A percentile compares a stretch with the other conserved stretches of the same genome.
These are phyloP conservation scores for Aphaenogaster rudis DNA, from an alignment of 1,140 invertebrate genomes.

Conservation along the genomic window DNA sequence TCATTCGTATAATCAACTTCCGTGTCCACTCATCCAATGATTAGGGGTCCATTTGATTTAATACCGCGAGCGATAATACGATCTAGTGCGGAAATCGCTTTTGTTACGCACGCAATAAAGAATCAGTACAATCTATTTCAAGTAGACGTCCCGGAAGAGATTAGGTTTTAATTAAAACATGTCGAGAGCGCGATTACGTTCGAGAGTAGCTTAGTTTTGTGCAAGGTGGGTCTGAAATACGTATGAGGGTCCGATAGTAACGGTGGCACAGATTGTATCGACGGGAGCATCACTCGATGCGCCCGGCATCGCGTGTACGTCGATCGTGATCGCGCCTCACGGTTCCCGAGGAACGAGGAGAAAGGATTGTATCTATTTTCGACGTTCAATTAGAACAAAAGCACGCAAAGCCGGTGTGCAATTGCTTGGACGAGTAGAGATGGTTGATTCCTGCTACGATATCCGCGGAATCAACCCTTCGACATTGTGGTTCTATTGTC, in stretches of 20 bases:
- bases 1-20: slow-evolving; percentile 44
- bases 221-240: slow-evolving; percentile 60
- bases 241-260: slow-evolving; percentile 48
- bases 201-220: slow-evolving; percentile 47
- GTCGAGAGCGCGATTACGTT: slow-evolving; percentile 29
- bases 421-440: background rate
- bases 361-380: slow-evolving; percentile 56
- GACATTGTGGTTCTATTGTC: slow-evolving; percentile 25
- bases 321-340: slow-evolving; percentile 59
- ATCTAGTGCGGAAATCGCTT: background rate
- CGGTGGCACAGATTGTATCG: slow-evolving; percentile 54
- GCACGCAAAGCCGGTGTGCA: slow-evolving; percentile 22
- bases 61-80: background rate
- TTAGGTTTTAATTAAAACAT: slow-evolving; percentile 45
- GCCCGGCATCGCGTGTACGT: slow-evolving; percentile 69
- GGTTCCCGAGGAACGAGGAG: slow-evolving; percentile 33
- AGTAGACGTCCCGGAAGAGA: slow-evolving; percentile 3
- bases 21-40: background rate
- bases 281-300: slow-evolving; percentile 53
- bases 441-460: slow-evolving; percentile 20
- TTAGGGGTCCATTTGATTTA: slow-evolving; percentile 29
- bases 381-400: slow-evolving; percentile 52
- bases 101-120: background rate
- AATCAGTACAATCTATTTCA: slow-evolving; percentile 6
- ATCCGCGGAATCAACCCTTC: background rate